phyloP scores from a whole-genome alignment of 2,797 vertebrate species.

The Sebastes itinus region DNA sequence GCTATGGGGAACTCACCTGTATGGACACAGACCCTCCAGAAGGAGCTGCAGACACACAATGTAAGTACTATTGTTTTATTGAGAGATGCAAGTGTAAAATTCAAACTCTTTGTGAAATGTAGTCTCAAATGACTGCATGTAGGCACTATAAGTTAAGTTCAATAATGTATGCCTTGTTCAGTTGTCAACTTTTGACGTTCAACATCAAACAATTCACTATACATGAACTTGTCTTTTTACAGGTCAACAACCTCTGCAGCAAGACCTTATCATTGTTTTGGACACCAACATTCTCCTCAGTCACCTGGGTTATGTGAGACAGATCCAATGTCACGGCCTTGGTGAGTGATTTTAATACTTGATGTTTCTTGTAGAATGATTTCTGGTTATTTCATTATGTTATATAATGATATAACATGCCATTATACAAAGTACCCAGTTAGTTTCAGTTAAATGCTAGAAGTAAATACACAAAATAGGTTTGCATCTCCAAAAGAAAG shows the following conservation, averaged over 20 bases:
- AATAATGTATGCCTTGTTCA: neutral
- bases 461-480: neutral
- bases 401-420: neutral
- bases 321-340: slow-evolving; percentile 83
- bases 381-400: neutral
- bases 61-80: slow-evolving; percentile 23
- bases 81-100: neutral
- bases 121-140: neutral
- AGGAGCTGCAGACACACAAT: neutral
- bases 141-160: too few species aligned
- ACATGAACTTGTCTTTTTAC: slow-evolving; percentile 7
- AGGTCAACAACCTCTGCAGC: slow-evolving; percentile 78
- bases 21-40: slow-evolving; percentile 90
- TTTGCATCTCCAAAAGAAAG: neutral
- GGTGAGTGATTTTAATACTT: slow-evolving; percentile 62
- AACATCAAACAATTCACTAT: rapidly evolving
- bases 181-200: neutral
- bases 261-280: slow-evolving; percentile 86
- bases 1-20: slow-evolving; percentile 88
- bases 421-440: neutral
- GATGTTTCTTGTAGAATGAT: neutral
- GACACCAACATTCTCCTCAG: slow-evolving; percentile 96
- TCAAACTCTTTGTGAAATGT: neutral
- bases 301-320: slow-evolving; percentile 90
- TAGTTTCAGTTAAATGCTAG: neutral